Evolutionary conservation across 2,888 invertebrate genomes (phyloP), one percentile per base, ranked within the genome.

Genomic region (Ganaspis brasiliensis): DNA sequence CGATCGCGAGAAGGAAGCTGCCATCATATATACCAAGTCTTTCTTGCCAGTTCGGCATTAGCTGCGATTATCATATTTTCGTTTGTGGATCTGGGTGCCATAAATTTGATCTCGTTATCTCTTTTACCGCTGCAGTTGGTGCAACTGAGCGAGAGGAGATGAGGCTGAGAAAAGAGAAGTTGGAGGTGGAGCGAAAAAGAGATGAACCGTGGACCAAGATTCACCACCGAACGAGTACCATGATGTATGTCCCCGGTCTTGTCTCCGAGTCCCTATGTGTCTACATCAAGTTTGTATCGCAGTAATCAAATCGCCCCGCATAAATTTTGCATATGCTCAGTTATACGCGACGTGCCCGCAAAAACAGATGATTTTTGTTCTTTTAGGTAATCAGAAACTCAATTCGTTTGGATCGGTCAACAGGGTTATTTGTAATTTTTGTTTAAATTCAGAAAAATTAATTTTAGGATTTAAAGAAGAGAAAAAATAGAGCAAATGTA

Each of bases 21-120:
- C 37, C 31, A 35, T 16, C 19, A 61, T 61, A 63, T 37, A 61
- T 81, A 75, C 81, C 72, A 73, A 79, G 80, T 79, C 82, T 82
- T 81, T 81, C 82, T 83, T 78, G 84, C 84, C 85, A 81, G 82
- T 87, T 87, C 84, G 88, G 90, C 89, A 89, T 90, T 89, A 89
- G 88, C 87, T 82, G 86, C 87, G 90, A 91, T 90, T 90, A 90
- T 91, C 90, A 89, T 89, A 90, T 89, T 90, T 90, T 89, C 86
- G 89, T 88, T 85, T 86, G 83, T 82, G 86, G 87, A 89, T 89
- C 90, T 88, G 87, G 86, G 83, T 86, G 87, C 88, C 90, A 90
- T 91, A 91, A 91, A 91, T 91, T 91, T 90, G 90, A 91, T 91
- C 91, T 91, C 91, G 91, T 91, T 91, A 91, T 91, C 91, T 91